These are phyloP conservation scores for Pygocentrus nattereri DNA, from an alignment of 2,797 vertebrate genomes.

Conservation along the genomic window DNA sequence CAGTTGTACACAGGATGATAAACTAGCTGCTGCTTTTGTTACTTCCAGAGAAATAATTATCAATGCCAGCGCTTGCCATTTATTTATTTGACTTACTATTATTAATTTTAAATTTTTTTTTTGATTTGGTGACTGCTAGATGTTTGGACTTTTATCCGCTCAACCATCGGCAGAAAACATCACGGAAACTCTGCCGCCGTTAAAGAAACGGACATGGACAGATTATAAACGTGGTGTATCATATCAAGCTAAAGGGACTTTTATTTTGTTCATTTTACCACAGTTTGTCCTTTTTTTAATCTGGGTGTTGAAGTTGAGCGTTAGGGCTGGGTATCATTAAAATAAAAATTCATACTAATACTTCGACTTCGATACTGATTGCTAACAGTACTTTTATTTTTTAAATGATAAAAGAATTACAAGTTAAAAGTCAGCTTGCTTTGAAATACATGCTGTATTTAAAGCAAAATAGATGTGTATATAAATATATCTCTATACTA, in stretches of 20 bases:
- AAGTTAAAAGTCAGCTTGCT: too few species aligned
- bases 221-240: background rate
- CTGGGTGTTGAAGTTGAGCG: background rate
- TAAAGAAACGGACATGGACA: constrained; percentile 9
- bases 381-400: too few species aligned
- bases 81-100: constrained; percentile 60
- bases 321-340: background rate
- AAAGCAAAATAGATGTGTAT: too few species aligned
- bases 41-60: constrained; percentile 66
- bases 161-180: constrained; percentile 43
- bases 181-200: constrained; percentile 38
- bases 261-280: background rate
- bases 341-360: background rate
- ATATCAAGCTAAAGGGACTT: background rate
- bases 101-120: background rate
- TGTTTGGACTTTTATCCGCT: constrained; percentile 68
- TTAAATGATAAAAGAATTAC: too few species aligned
- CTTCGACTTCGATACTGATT: too few species aligned
- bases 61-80: constrained; percentile 70
- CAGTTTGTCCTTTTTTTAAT: background rate
- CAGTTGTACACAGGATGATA: constrained; percentile 65
- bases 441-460: background rate
- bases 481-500: too few species aligned
- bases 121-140: constrained; percentile 62
- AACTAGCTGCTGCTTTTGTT: constrained; percentile 63